Evolutionary conservation across 2,113 vertebrate species (phyloP).

Genomic region (Zosterops pallidus): DNA sequence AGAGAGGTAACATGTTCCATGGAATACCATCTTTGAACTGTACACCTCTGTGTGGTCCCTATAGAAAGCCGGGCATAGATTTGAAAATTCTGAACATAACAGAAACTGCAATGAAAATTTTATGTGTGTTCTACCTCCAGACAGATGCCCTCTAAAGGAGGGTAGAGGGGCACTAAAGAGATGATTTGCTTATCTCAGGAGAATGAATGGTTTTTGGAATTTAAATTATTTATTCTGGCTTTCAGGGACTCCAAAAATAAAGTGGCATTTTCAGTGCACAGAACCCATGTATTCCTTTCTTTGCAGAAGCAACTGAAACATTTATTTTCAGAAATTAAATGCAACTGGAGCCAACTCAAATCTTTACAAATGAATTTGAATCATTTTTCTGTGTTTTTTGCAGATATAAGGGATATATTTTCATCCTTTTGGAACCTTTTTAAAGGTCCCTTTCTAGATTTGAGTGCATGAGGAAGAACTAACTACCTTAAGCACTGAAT

Average conservation of each 20-base stretch:
- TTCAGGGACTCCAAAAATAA: neutral
- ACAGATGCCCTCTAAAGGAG: neutral
- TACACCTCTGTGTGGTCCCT: neutral
- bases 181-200: neutral
- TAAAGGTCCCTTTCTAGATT: neutral
- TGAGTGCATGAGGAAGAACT: neutral
- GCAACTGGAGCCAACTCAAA: neutral
- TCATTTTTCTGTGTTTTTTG: neutral
- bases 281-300: neutral
- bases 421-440: neutral
- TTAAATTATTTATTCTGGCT: neutral
- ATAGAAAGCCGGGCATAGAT: neutral
- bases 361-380: neutral
- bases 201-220: neutral
- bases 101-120: neutral
- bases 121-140: rapidly evolving
- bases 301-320: neutral
- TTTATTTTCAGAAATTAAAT: neutral
- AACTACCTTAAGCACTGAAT: neutral
- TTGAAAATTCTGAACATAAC: neutral
- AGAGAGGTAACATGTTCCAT: neutral
- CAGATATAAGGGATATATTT: neutral
- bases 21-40: neutral
- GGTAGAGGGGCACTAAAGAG: neutral
- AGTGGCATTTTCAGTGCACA: neutral